Percentiles rank a stretch among this genome's conserved stretches.
Evolutionary conservation across 1,140 invertebrate species (phyloP).

Genomic region (Globodera ellingtonae): DNA sequence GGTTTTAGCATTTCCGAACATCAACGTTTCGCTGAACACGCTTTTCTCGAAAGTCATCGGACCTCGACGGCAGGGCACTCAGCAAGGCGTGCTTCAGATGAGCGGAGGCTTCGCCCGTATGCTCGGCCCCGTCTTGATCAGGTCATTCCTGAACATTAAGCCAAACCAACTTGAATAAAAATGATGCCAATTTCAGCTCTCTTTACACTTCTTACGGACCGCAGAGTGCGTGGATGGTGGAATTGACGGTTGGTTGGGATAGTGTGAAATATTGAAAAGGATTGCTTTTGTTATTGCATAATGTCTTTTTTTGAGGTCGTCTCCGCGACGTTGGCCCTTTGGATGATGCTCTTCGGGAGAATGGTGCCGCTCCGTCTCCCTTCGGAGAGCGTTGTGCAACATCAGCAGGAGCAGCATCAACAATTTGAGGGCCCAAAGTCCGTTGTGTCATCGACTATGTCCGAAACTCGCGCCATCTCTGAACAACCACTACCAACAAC

Average conservation of each 20-base stretch:
- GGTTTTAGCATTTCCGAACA: conserved; percentile 36
- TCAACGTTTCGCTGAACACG: conserved; percentile 50
- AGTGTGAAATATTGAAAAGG: no score
- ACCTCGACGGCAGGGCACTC: conserved; percentile 44
- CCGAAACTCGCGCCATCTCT: no score
- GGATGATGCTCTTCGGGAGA: conserved; percentile 42
- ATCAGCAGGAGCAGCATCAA: background rate
- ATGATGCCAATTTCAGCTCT: conserved; percentile 37
- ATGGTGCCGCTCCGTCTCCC: conserved; percentile 27
- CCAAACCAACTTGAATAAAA: background rate
- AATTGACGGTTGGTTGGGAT: conserved; percentile 29
- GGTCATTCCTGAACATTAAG: conserved; percentile 10
- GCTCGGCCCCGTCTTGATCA: conserved; percentile 49
- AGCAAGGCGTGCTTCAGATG: conserved; percentile 53
- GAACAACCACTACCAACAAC: background rate
- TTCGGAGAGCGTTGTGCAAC: background rate
- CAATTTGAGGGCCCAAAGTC: background rate
- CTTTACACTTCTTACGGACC: conserved; percentile 44
- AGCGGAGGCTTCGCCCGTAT: conserved; percentile 40
- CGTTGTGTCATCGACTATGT: background rate
- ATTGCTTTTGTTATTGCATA: no score
- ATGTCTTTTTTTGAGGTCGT: conserved; percentile 8
- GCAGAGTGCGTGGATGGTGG: conserved; percentile 25
- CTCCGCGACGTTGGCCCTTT: conserved; percentile 23
- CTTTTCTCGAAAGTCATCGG: conserved; percentile 56